Evolutionary conservation across 2,888 invertebrate species (phyloP).

Genomic region (Acanthosepion lycidas): DNA sequence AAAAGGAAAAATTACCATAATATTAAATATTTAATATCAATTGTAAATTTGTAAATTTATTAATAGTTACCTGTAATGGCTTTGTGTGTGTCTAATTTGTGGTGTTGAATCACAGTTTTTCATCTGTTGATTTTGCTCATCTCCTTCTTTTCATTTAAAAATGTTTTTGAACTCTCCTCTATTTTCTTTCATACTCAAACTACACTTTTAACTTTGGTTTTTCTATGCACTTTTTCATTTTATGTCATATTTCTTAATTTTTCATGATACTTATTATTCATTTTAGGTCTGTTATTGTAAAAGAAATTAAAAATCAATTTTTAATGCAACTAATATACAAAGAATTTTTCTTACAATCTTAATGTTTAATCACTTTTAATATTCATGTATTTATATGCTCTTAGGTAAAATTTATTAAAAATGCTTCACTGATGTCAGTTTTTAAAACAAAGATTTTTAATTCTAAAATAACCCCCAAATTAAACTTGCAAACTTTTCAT

Average conservation of each 20-base stretch:
- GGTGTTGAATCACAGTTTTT: neutral
- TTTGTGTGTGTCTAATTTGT: constrained; percentile 35
- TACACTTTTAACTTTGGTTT: constrained; percentile 15
- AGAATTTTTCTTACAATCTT: neutral
- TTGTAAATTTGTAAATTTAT: neutral
- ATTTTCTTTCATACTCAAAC: constrained; percentile 35
- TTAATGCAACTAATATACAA: neutral
- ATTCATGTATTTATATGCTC: neutral
- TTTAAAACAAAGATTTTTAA: neutral
- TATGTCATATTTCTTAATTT: neutral
- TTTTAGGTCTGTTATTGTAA: neutral
- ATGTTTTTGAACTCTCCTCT: neutral
- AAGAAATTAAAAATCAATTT: neutral
- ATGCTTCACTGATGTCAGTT: neutral
- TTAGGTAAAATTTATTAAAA: neutral
- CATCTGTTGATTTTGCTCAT: neutral
- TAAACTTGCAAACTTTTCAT: neutral
- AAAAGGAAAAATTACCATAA: neutral
- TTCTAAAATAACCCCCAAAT: neutral
- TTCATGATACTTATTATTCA: neutral
- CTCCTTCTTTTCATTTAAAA: neutral
- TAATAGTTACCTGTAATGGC: neutral
- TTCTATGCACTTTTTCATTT: constrained; percentile 40
- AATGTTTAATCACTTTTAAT: neutral
- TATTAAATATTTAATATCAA: neutral